Evolutionary conservation across 1,140 invertebrate species (phyloP), one percentile per base, ranked within the genome.

Genomic region (Papilio polyxenes): DNA sequence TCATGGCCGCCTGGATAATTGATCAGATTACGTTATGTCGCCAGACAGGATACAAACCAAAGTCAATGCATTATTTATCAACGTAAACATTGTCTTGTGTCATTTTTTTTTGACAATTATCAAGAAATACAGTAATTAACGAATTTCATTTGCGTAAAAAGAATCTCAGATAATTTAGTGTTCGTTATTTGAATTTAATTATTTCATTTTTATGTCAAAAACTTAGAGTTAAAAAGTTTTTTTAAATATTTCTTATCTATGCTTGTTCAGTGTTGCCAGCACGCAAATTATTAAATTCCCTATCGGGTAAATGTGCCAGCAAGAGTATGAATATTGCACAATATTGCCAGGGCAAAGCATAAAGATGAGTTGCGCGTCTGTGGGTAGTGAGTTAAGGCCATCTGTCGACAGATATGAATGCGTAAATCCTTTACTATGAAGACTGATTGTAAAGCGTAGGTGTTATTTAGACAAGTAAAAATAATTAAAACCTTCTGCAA

Each of bases 1-100:
- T 88, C 81, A 88, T 89, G 88, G 88, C 85, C 44, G 87, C 86
- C 89, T 87, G 89, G 89, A 92, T 89, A 90, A 92, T 91, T 94
- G 92, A 92, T 92, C 89, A 93, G 89, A 93, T 93, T 92, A 92
- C 91, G 89, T 89, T 92, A 93, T 94, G 92, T 88, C 87, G 89
- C 91, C 87, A 87, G 91, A 93, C 92, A 91, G 93, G 93, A 93
- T 92, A 86, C 85, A 85, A 80, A 83, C 85, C 87, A 89, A 90
- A 91, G 88, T 90, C 88, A 87, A 90, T 93, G 87, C 89, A 91
- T 94, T 92, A 93, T 94, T 91, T 91, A 93, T 94, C 84, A 91
- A 89, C 87, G 87, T 83, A 86, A 83, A 84, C 87, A 88, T 90
- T 87, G 85, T 37, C 83, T 89, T 53, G 72, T 51, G 23, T 23